Evolutionary conservation across 2,888 invertebrate genomes (phyloP).

Genomic region (Dicycla oo): DNA sequence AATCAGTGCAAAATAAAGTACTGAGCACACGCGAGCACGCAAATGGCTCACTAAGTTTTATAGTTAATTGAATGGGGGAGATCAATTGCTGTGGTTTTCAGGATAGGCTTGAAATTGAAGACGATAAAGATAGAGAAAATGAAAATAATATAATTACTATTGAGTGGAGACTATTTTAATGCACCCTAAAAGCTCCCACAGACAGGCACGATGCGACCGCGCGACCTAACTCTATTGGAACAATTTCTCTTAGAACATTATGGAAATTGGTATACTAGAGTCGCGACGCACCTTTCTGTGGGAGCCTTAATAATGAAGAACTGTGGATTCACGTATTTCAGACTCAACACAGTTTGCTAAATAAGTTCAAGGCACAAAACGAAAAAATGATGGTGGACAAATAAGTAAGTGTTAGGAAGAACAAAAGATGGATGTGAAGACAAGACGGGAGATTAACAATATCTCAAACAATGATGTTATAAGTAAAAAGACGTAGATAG

Average conservation of each 20-base stretch:
- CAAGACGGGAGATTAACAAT: background rate
- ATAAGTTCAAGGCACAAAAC: background rate
- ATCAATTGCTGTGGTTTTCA: slow-evolving; percentile 9
- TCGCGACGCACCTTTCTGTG: no score
- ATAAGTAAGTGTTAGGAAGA: no score
- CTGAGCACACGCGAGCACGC: slow-evolving; percentile 62
- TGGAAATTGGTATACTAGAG: no score
- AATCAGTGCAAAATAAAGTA: slow-evolving; percentile 60
- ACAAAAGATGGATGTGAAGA: background rate
- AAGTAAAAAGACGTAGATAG: no score
- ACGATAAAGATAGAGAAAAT: background rate
- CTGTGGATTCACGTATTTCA: background rate
- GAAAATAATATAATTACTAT: background rate
- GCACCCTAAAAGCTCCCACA: no score
- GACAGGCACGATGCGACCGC: no score
- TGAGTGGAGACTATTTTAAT: no score
- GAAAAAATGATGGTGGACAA: background rate
- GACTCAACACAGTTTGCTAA: background rate
- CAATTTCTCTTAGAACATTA: no score
- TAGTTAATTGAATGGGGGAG: slow-evolving; percentile 34
- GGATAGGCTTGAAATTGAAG: slow-evolving; percentile 3
- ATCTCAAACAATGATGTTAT: no score
- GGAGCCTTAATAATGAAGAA: background rate
- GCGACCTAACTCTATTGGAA: no score
- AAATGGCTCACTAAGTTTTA: slow-evolving; percentile 37